Evolutionary conservation across 2,888 invertebrate species (phyloP).

Genomic region (Drosophila villosipedis): DNA sequence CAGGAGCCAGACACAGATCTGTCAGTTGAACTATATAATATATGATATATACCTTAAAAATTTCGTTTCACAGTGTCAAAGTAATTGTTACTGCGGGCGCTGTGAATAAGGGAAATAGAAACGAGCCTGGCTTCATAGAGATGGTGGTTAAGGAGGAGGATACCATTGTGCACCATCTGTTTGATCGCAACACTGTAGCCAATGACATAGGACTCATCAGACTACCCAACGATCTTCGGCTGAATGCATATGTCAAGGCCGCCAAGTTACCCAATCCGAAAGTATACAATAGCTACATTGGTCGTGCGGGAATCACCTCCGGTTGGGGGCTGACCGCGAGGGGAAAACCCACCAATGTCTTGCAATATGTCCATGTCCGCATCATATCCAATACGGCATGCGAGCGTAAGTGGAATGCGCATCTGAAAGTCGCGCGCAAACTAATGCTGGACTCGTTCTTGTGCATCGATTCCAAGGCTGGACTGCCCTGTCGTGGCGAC

Average conservation of each 20-base stretch:
- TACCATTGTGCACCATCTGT: constrained; percentile 40
- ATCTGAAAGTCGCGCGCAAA: constrained; percentile 26
- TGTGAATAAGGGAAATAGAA: not conserved
- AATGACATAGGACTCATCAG: constrained; percentile 57
- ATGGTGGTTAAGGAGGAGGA: constrained; percentile 15
- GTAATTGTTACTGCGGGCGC: constrained; percentile 42
- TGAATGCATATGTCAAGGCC: constrained; percentile 6
- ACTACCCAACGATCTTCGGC: constrained; percentile 30
- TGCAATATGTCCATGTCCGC: constrained; percentile 40
- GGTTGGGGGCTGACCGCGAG: constrained; percentile 60
- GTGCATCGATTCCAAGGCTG: constrained; percentile 50
- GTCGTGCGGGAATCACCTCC: constrained; percentile 34
- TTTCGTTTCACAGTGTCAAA: constrained; percentile 21
- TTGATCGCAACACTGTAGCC: constrained; percentile 17
- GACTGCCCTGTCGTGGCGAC: constrained; percentile 62
- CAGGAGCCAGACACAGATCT: constrained; percentile 17
- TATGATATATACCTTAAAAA: not conserved
- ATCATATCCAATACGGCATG: constrained; percentile 55
- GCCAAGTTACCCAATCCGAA: constrained; percentile 44
- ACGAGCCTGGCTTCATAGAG: not conserved
- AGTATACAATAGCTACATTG: not conserved
- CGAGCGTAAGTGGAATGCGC: constrained; percentile 46
- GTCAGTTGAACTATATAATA: constrained; percentile 19
- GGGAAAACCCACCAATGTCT: constrained; percentile 6
- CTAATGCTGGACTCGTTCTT: constrained; percentile 39